Evolutionary conservation across 1,140 invertebrate genomes (phyloP).

Genomic region (Uloborus diversus): DNA sequence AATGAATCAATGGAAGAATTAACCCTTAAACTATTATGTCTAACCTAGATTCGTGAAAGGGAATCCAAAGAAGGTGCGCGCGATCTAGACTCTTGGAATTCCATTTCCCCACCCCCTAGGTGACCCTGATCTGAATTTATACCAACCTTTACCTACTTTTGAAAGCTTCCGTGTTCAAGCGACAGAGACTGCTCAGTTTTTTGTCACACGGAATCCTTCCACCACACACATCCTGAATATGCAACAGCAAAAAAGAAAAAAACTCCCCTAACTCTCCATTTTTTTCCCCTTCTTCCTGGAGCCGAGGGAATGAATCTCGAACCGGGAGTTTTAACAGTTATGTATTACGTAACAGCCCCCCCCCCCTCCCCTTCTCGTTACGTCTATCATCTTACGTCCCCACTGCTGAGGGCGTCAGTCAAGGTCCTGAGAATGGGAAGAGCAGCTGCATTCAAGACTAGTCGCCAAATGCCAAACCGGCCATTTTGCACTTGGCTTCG

Average conservation of each 20-base stretch:
- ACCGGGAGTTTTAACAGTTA: no score
- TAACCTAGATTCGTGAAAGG: no score
- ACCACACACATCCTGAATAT: no score
- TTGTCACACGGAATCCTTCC: not conserved
- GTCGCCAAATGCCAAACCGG: no score
- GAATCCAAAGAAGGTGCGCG: no score
- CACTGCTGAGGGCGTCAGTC: not conserved
- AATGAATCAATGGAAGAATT: no score
- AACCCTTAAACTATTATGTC: no score
- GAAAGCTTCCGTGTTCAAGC: slow-evolving; percentile 21
- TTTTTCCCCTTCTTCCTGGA: no score
- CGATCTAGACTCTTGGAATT: no score
- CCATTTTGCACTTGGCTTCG: no score
- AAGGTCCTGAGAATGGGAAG: slow-evolving; percentile 50
- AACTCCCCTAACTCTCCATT: not conserved
- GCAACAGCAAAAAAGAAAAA: not conserved
- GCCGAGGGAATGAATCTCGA: no score
- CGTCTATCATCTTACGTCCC: not conserved
- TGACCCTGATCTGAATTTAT: slow-evolving; percentile 48
- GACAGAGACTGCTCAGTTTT: not conserved
- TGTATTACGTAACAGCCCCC: slow-evolving; percentile 25
- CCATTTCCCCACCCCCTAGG: no score
- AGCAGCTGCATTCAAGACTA: slow-evolving; percentile 16
- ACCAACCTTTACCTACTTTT: slow-evolving; percentile 50
- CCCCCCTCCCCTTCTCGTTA: not conserved